These are phyloP conservation scores for Madoqua kirkii DNA, from an alignment of 2,113 vertebrate genomes.

Conservation along the genomic window DNA sequence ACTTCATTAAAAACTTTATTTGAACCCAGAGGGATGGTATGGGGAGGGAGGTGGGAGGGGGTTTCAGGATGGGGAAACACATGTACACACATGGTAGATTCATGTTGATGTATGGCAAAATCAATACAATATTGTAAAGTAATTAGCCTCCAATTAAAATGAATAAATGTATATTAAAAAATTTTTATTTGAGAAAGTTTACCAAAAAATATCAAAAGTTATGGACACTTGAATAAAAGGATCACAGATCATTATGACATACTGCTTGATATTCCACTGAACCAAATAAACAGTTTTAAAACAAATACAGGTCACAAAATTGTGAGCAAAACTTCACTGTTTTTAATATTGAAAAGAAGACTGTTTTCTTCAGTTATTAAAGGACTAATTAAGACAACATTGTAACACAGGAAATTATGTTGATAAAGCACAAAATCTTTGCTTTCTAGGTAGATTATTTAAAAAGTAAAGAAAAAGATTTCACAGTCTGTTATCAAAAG, in stretches of 20 bases:
- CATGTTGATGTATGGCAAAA: too few relatives aligned
- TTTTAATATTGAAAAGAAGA: not conserved
- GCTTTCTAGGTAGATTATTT: not conserved
- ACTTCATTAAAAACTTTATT: not conserved
- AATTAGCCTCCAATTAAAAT: too few relatives aligned
- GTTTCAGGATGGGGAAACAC: too few relatives aligned
- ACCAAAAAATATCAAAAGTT: not conserved
- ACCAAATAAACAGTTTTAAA: not conserved
- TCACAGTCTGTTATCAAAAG: not conserved
- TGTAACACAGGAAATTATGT: not conserved
- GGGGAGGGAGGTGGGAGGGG: too few relatives aligned
- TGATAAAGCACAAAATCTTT: not conserved
- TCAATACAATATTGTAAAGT: too few relatives aligned
- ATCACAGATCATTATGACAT: not conserved
- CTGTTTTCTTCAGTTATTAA: not conserved
- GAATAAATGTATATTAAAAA: not conserved
- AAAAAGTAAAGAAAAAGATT: not conserved
- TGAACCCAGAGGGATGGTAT: not conserved
- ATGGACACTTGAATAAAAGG: not conserved
- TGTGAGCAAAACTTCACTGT: not conserved
- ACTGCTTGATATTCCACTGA: not conserved
- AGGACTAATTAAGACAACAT: not conserved
- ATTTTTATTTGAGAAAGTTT: not conserved
- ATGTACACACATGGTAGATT: accelerated
- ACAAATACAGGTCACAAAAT: not conserved